phyloP scores from a whole-genome alignment of 1,140 invertebrate species.

The Theocolax elegans region DNA sequence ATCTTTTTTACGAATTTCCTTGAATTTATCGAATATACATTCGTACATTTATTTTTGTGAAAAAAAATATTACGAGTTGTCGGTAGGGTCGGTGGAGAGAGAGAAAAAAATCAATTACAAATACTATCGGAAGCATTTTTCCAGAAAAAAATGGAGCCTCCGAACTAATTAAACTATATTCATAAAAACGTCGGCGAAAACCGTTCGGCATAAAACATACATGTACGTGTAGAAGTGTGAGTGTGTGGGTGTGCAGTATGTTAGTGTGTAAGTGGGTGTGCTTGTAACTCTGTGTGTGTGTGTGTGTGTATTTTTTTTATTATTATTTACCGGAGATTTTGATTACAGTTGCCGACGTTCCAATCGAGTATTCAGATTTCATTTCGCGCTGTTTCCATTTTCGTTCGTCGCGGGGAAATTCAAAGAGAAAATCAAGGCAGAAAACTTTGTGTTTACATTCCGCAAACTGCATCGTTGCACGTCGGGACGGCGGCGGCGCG shows the following conservation, averaged over 20 bases:
- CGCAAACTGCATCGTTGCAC: conserved; percentile 14
- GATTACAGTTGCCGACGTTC: conserved; percentile 24
- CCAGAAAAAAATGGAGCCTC: conserved; percentile 1
- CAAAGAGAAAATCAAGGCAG: conserved; percentile 30
- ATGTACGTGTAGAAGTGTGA: background rate
- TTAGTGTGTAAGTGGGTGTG: background rate
- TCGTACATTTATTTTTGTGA: too few relatives aligned
- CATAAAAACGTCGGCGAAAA: conserved; percentile 9
- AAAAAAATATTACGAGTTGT: background rate
- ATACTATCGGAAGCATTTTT: conserved; percentile 8
- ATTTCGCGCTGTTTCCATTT: conserved; percentile 22
- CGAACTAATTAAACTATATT: conserved; percentile 29
- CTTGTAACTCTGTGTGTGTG: background rate
- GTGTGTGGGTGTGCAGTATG: too few relatives aligned
- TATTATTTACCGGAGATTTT: conserved; percentile 32
- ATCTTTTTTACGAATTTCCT: too few relatives aligned
- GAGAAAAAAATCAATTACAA: conserved; percentile 27
- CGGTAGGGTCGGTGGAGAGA: background rate
- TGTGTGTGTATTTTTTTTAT: background rate
- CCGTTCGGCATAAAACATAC: background rate
- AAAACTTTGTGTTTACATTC: conserved; percentile 38
- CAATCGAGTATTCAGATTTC: conserved; percentile 39
- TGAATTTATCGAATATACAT: too few relatives aligned
- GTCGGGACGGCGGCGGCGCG: background rate
- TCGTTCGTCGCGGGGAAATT: conserved; percentile 32